Percentiles rank a stretch among this genome's conserved stretches.
Conservation (phyloP, 2,797 vertebrate genomes). For the Macropus fuliginosus region DNA sequence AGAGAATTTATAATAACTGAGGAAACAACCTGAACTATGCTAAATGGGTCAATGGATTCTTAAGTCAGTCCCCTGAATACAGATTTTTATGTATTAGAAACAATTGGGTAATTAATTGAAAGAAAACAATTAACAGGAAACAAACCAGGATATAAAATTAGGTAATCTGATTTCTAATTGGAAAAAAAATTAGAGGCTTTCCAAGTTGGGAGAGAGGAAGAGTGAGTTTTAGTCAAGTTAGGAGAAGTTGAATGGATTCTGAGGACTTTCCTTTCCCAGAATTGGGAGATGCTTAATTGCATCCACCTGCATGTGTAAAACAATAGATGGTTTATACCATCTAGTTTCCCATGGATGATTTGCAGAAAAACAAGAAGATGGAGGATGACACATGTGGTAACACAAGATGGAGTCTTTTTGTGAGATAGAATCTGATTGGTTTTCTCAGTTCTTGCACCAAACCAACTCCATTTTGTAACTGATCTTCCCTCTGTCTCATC, state of each 20-base stretch:
- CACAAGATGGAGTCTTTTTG: not conserved
- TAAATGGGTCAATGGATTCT: not conserved
- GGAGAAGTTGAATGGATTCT: not conserved
- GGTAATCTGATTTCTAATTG: not conserved
- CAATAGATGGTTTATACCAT: not conserved
- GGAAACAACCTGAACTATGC: not conserved
- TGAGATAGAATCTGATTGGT: not conserved
- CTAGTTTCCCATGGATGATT: not conserved
- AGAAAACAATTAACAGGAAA: not conserved
- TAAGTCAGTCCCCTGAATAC: not conserved
- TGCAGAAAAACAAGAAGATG: not conserved
- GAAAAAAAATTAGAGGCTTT: not conserved
- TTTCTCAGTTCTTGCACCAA: not conserved
- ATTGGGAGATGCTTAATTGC: not conserved
- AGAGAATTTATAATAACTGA: not conserved
- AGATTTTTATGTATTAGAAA: not conserved
- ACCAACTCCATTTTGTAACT: not conserved
- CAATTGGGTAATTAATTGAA: not conserved
- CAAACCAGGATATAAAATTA: not conserved
- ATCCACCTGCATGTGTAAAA: not conserved
- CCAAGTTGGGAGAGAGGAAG: constrained; percentile 21
- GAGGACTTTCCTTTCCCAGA: not conserved
- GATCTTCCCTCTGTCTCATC: not conserved
- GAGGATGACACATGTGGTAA: not conserved
- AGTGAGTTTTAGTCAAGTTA: constrained; percentile 25